Evolutionary conservation across 2,797 vertebrate species (phyloP).

Genomic region (Craterocephalus amniculus): DNA sequence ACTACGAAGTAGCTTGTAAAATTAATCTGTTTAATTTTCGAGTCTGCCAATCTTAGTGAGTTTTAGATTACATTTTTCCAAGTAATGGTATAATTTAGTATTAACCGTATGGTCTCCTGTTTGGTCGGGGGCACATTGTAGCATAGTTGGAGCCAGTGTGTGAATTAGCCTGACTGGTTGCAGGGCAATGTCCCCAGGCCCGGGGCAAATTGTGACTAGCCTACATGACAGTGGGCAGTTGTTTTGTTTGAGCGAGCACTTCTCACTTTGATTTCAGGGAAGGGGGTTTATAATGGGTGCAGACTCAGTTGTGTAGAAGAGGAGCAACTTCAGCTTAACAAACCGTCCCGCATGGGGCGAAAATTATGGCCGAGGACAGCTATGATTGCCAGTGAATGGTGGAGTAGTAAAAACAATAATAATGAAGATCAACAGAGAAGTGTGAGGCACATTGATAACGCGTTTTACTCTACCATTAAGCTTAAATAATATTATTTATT

Average conservation of each 20-base stretch:
- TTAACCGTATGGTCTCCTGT: conserved; percentile 9
- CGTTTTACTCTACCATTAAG: neutral
- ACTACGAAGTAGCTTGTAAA: neutral
- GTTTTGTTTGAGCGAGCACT: conserved; percentile 5
- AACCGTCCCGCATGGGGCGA: conserved; percentile 28
- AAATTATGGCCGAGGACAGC: conserved; percentile 29
- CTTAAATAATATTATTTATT: neutral
- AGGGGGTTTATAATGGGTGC: conserved; percentile 5
- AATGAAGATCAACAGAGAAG: conserved; percentile 1
- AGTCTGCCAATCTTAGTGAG: neutral
- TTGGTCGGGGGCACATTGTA: conserved; percentile 14
- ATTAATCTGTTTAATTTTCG: neutral
- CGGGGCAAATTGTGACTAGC: conserved; percentile 27
- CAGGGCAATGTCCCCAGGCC: conserved; percentile 44
- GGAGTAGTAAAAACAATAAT: neutral
- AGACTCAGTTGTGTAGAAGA: conserved; percentile 7
- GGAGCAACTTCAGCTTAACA: conserved; percentile 22
- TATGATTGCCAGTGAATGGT: conserved; percentile 9
- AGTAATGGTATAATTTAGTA: neutral
- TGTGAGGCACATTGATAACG: neutral
- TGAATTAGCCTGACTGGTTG: conserved; percentile 49
- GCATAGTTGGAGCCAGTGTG: conserved; percentile 17
- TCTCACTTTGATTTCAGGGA: conserved; percentile 8
- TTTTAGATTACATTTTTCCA: neutral
- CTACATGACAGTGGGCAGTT: conserved; percentile 36